Conservation (phyloP, 53 echinoderm and acorn worm species). For the Henricia sp. region DNA sequence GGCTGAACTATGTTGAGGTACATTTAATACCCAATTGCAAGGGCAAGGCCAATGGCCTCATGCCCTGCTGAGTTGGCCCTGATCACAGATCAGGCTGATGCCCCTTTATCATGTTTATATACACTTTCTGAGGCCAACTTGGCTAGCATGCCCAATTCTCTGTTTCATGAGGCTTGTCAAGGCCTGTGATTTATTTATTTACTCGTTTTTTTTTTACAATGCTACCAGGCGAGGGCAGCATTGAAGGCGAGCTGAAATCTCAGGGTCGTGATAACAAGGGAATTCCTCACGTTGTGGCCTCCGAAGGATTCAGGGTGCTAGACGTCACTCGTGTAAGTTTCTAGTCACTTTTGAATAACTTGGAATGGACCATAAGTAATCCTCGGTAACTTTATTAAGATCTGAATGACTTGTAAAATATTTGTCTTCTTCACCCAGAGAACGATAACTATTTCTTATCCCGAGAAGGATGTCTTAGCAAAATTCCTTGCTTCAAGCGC, state of each 20-base stretch:
- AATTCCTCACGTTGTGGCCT: constrained; percentile 73
- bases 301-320: constrained; percentile 83
- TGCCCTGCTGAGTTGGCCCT: not conserved
- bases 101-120: too few species aligned
- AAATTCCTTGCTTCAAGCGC: constrained; percentile 78
- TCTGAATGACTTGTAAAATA: too few species aligned
- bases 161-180: too few species aligned
- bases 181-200: not conserved
- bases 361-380: too few species aligned
- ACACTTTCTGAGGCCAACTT: too few species aligned
- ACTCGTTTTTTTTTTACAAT: not conserved
- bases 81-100: too few species aligned
- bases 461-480: constrained; percentile 71
- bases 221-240: constrained; percentile 59
- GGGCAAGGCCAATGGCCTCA: not conserved
- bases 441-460: constrained; percentile 72
- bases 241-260: constrained; percentile 89
- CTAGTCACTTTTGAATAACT: not conserved
- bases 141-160: too few species aligned
- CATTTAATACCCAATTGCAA: not conserved
- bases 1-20: not conserved
- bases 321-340: constrained; percentile 70
- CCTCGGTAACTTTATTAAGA: too few species aligned
- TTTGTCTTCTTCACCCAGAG: constrained; percentile 62
- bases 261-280: constrained; percentile 80